These are phyloP conservation scores for Choloepus hoffmanni DNA, from an alignment of 2,113 vertebrate species.

Conservation along the genomic window DNA sequence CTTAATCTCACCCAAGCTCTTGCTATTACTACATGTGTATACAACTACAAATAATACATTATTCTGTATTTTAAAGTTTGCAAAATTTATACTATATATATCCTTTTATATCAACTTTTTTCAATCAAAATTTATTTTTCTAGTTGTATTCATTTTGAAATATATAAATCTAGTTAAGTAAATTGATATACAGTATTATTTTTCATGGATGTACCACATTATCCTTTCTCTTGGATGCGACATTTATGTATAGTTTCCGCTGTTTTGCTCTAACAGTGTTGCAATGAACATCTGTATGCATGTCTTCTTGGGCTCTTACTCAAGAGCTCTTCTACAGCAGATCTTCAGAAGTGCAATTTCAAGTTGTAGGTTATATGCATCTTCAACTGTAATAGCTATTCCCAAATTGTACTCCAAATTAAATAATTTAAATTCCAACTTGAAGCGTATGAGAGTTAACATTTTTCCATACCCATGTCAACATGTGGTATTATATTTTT, in stretches of 20 bases:
- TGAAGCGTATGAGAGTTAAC: neutral
- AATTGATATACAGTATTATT: neutral
- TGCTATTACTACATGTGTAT: neutral
- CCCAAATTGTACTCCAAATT: neutral
- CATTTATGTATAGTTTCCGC: neutral
- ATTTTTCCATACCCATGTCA: neutral
- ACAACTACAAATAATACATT: neutral
- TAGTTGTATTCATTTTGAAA: neutral
- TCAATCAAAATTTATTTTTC: neutral
- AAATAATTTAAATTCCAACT: neutral
- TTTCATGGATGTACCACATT: neutral
- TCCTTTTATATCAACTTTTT: neutral
- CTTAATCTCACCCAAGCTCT: neutral
- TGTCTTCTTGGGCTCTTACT: neutral
- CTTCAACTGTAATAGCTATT: neutral
- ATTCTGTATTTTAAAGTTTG: neutral
- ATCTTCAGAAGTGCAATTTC: neutral
- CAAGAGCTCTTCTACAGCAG: neutral
- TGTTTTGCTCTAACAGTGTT: neutral
- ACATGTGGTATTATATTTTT: neutral
- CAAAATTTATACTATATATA: neutral
- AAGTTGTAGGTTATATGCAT: neutral
- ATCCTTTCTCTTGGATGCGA: neutral
- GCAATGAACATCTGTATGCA: neutral
- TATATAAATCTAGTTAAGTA: neutral